These are phyloP conservation scores for Drosophila bipectinata DNA, from an alignment of 1,140 invertebrate genomes.

Conservation along the genomic window DNA sequence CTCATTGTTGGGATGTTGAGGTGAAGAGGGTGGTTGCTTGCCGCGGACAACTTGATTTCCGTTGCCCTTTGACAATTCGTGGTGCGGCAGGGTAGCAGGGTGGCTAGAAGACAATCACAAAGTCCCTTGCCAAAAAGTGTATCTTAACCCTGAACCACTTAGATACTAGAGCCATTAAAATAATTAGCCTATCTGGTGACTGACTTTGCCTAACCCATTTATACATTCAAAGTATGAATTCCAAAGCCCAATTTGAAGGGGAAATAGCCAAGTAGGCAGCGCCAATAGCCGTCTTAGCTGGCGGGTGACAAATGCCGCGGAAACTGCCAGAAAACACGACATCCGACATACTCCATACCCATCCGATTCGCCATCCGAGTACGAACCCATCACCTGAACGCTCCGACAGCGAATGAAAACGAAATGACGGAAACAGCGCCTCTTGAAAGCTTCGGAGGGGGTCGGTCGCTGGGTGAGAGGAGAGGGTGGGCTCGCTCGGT, in stretches of 20 bases:
- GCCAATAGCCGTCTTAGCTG: not conserved
- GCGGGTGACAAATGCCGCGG: conserved; percentile 41
- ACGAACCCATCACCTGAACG: not conserved
- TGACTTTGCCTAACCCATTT: not conserved
- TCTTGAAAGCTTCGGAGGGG: not conserved
- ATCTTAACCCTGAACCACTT: not conserved
- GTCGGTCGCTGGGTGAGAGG: conserved; percentile 1
- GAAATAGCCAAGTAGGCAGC: not conserved
- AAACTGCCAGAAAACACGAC: conserved; percentile 54
- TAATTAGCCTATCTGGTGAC: not conserved
- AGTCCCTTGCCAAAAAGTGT: no score
- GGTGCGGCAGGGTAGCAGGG: no score
- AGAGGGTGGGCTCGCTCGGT: conserved; percentile 2
- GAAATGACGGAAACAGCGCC: conserved; percentile 54
- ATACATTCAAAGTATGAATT: not conserved
- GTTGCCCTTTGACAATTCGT: conserved; percentile 58
- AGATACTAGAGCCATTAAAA: not conserved
- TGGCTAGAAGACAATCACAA: no score
- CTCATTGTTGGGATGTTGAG: not conserved
- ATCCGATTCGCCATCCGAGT: not conserved
- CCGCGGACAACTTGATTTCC: conserved; percentile 56
- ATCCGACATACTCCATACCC: conserved; percentile 26
- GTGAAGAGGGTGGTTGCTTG: not conserved
- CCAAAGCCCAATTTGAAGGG: not conserved
- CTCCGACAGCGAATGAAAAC: conserved; percentile 59